Evolutionary conservation across 2,888 invertebrate species (phyloP).

Genomic region (Drosophila anceps): DNA sequence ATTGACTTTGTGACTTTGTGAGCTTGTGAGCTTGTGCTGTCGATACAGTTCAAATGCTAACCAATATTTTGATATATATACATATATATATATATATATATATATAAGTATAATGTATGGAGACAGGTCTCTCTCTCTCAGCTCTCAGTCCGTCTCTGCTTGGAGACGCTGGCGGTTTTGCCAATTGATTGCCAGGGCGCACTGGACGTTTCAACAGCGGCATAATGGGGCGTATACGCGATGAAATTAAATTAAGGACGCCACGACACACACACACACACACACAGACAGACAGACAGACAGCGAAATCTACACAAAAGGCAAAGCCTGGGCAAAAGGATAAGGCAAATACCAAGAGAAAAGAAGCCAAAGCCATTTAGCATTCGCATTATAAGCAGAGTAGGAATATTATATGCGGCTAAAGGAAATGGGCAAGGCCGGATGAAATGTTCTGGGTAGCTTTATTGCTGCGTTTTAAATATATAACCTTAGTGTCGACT

Average conservation of each 20-base stretch:
- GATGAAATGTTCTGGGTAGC: background rate
- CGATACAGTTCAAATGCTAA: slow-evolving; percentile 60
- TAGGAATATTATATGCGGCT: slow-evolving; percentile 2
- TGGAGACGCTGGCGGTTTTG: slow-evolving; percentile 16
- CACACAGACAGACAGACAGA: background rate
- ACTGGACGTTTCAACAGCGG: slow-evolving; percentile 40
- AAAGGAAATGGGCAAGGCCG: slow-evolving; percentile 16
- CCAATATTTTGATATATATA: slow-evolving; percentile 23
- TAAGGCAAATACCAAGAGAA: slow-evolving; percentile 8
- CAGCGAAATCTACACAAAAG: background rate
- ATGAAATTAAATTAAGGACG: slow-evolving; percentile 55
- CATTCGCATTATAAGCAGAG: slow-evolving; percentile 13
- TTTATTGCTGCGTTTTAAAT: slow-evolving; percentile 37
- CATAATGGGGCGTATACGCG: slow-evolving; percentile 53
- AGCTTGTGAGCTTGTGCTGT: slow-evolving; percentile 17
- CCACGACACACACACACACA: background rate
- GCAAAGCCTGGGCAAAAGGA: slow-evolving; percentile 6
- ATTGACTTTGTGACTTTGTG: slow-evolving; percentile 35
- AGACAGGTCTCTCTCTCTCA: background rate
- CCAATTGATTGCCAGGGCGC: slow-evolving; percentile 41
- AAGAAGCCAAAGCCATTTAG: slow-evolving; percentile 28
- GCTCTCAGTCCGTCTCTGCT: too few species aligned
- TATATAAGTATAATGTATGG: slow-evolving; percentile 17
- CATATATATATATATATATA: background rate
- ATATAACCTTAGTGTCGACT: slow-evolving; percentile 29